phyloP scores from a whole-genome alignment of 1,140 invertebrate genomes.

The Temnothorax longispinosus region DNA sequence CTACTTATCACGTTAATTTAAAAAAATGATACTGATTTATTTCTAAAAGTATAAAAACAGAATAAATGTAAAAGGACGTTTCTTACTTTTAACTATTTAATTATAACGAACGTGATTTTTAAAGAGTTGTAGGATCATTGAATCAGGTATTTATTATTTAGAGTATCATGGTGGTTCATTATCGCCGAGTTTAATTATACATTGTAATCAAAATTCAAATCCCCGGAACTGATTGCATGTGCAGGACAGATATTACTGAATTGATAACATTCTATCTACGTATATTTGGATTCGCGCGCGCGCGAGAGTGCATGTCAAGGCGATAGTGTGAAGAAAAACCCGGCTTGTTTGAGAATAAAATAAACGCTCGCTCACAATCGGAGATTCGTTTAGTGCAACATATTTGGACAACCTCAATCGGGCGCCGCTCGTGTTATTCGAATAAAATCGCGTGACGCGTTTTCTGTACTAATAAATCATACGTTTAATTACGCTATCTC shows the following conservation, averaged over 20 bases:
- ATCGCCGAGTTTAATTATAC: slow-evolving; percentile 19
- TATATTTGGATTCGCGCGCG: not conserved
- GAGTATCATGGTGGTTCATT: not conserved
- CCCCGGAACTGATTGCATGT: slow-evolving; percentile 15
- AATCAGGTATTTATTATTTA: not conserved
- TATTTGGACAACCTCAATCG: slow-evolving; percentile 51
- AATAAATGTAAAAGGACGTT: not conserved
- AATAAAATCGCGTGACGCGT: slow-evolving; percentile 11
- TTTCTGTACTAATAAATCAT: slow-evolving; percentile 40
- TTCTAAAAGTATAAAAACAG: not conserved
- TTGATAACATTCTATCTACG: not conserved
- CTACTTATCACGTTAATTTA: not conserved
- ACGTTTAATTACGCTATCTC: slow-evolving; percentile 44
- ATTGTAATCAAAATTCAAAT: slow-evolving; percentile 37
- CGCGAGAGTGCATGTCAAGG: not conserved
- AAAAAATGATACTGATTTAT: not conserved
- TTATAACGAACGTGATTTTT: not conserved
- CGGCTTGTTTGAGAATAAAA: slow-evolving; percentile 41
- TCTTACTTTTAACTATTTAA: not conserved
- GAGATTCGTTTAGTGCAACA: slow-evolving; percentile 9
- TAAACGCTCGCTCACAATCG: not conserved
- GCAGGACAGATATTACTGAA: slow-evolving; percentile 29
- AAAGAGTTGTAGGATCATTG: not conserved
- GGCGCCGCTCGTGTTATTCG: not conserved
- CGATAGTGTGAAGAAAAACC: not conserved